Evolutionary conservation across 2,113 vertebrate genomes (phyloP).

Genomic region (Periophthalmus modestus): DNA sequence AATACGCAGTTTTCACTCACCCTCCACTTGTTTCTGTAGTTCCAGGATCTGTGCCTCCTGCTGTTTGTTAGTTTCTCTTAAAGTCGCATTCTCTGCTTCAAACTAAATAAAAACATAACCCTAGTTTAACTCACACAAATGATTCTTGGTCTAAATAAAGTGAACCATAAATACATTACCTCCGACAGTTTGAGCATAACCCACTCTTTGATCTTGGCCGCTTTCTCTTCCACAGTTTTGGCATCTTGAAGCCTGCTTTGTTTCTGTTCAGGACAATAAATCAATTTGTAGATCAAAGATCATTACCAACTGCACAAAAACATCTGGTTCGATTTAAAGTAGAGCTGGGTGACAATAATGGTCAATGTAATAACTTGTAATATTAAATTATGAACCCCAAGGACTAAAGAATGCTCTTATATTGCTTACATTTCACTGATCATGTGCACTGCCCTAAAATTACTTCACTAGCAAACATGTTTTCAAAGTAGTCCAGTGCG

Average conservation of each 20-base stretch:
- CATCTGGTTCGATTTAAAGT: too few relatives aligned
- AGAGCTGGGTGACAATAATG: too few relatives aligned
- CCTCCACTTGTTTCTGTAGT: constrained; percentile 86
- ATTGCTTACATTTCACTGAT: too few relatives aligned
- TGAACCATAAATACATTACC: constrained; percentile 73
- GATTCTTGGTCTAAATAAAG: not conserved
- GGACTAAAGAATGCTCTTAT: too few relatives aligned
- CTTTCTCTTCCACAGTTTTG: constrained; percentile 97
- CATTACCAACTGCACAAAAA: too few relatives aligned
- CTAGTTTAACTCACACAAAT: not conserved
- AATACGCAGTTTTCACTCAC: constrained; percentile 67
- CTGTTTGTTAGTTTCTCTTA: constrained; percentile 87
- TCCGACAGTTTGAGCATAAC: constrained; percentile 93
- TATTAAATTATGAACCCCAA: too few relatives aligned
- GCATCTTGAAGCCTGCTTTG: constrained; percentile 90
- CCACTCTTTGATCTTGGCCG: constrained; percentile 99
- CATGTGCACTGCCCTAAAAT: too few relatives aligned
- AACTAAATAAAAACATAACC: constrained; percentile 74
- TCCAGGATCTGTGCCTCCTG: constrained; percentile 87
- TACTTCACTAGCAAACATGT: too few relatives aligned
- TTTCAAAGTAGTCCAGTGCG: too few relatives aligned
- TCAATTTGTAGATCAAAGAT: not conserved
- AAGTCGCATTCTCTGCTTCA: constrained; percentile 89
- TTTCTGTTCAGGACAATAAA: constrained; percentile 76
- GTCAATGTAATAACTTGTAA: too few relatives aligned